Base-by-base conservation (phyloP, 2,888 invertebrate species). In the Apoderus coryli region DNA sequence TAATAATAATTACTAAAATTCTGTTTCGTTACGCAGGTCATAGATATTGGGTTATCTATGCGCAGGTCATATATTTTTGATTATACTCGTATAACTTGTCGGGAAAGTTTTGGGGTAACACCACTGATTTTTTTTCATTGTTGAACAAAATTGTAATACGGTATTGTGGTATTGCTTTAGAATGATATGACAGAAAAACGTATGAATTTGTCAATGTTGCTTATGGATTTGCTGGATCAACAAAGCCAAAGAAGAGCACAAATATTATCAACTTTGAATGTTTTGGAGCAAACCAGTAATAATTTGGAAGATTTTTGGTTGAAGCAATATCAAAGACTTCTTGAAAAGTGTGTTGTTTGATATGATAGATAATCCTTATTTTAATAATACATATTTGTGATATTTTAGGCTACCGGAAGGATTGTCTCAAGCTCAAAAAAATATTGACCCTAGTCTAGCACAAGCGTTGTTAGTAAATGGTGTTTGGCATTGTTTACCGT, bases 301-400 rank as follows among this genome's bases (percentile, higher is more conserved):
- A 58, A 53, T 28, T 55, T 61, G 2, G 59, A 65, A 43, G 72
- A 73, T 48, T 80, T 76, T 53, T 80, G 80, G 80, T 57, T 81
- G 39, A 64, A 69, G 47, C 86, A 86, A 54, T 89, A 85, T 54
- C 88, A 89, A 54, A 69, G 73, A 41, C 57, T 89, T 24, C 63
- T 88, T 50, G 81, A 86, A 50, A 69, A 53, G 56, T 57, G n/a
- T n/a, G n/a, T n/a, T n/a, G n/a, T n/a, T n/a, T n/a, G n/a, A n/a
- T n/a, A n/a, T n/a, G 43, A 29, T 36, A 25, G 10, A 23, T 6
- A 7, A 27, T 7, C n/a, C 19, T 6, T 19, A 19, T 6, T 19
- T 6, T 6, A n/a, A 19, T 19, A 6, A 9, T 14, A 25, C 10
- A 25, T n/a, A 30, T 31, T 28, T 31, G n/a, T n/a, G 16, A 3